A percentile compares a stretch with the other conserved stretches of the same genome.
phyloP scores from a whole-genome alignment of 2,797 vertebrate genomes.

The Dipus sagitta region DNA sequence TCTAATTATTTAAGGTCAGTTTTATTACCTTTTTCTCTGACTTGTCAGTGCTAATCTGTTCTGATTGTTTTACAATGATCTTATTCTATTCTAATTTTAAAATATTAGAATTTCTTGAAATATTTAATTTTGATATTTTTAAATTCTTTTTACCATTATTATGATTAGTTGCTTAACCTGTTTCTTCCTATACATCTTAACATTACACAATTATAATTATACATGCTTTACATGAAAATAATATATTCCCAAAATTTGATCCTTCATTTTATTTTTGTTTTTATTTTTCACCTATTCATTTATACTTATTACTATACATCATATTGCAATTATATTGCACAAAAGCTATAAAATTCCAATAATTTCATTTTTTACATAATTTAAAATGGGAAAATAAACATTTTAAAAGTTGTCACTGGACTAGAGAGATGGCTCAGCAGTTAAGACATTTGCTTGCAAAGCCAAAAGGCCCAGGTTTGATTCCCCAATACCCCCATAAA shows the following conservation, averaged over 20 bases:
- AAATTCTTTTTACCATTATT: neutral
- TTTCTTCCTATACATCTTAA: neutral
- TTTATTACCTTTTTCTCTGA: slow-evolving; percentile 9
- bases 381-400: neutral
- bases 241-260: neutral
- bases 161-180: neutral
- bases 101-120: neutral
- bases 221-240: neutral
- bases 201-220: neutral
- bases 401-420: too few species aligned
- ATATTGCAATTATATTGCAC: neutral
- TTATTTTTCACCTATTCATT: neutral
- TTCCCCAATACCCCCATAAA: too few species aligned
- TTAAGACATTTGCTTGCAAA: too few species aligned
- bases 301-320: neutral
- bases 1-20: neutral
- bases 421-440: too few species aligned
- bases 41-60: neutral
- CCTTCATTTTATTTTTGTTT: neutral
- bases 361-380: neutral
- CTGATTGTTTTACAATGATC: neutral
- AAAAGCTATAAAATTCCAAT: neutral
- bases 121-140: neutral
- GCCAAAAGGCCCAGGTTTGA: too few species aligned
- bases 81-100: neutral